Conservation (phyloP, 1,140 invertebrate species). For the Antheraea mylitta region DNA sequence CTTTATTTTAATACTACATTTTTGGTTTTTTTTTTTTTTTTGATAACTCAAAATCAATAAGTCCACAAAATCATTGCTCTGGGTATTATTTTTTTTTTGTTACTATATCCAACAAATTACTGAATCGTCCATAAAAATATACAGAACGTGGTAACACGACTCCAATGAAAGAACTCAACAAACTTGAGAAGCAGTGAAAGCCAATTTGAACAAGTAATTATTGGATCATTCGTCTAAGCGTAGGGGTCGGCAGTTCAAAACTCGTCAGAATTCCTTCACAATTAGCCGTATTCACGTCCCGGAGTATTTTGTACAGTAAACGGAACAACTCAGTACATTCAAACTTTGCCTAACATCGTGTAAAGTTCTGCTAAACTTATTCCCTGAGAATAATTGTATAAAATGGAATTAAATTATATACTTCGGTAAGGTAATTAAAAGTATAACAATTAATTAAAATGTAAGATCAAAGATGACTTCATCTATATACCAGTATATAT, state of each 20-base stretch:
- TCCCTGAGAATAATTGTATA: neutral
- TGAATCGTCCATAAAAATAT: neutral
- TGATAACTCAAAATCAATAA: no score
- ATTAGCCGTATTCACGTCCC: slow-evolving; percentile 9
- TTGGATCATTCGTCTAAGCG: slow-evolving; percentile 41
- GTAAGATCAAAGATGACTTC: no score
- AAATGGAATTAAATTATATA: neutral
- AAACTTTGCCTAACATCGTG: neutral
- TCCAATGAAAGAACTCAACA: slow-evolving; percentile 33
- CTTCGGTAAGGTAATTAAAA: no score
- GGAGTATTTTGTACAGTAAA: neutral
- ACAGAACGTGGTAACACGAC: slow-evolving; percentile 5
- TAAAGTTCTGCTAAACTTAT: neutral
- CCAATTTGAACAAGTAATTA: slow-evolving; percentile 52
- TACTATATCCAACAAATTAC: neutral
- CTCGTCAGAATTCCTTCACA: slow-evolving; percentile 15
- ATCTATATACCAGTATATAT: no score
- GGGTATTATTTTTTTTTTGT: no score
- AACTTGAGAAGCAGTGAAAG: slow-evolving; percentile 27
- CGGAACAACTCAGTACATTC: neutral
- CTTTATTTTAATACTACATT: no score
- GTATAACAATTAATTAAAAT: no score
- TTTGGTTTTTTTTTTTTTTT: no score
- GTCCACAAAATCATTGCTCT: no score
- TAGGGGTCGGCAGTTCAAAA: slow-evolving; percentile 24